Conservation (phyloP, 2,888 invertebrate genomes). For the Mystacides longicornis region DNA sequence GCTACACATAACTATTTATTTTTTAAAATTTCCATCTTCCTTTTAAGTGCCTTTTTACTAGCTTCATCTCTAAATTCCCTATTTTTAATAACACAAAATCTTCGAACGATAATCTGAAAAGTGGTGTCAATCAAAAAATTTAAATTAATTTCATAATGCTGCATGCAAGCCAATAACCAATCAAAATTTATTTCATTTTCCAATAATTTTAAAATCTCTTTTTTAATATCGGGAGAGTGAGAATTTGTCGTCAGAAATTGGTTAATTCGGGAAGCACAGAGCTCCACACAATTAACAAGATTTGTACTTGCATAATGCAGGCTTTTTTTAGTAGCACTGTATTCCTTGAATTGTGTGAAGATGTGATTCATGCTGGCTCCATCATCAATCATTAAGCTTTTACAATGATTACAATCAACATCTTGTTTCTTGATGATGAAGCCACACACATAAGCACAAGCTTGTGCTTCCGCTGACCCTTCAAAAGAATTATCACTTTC, state of each 20-base stretch:
- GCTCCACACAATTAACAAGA: not conserved
- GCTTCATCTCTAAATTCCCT: not conserved
- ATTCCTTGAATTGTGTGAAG: not conserved
- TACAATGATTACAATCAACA: not conserved
- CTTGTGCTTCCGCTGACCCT: not conserved
- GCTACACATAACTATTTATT: not conserved
- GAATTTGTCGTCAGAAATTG: not conserved
- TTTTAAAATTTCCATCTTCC: not conserved
- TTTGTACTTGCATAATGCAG: not conserved
- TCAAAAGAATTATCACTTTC: not conserved
- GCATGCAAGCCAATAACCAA: not conserved
- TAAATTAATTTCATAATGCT: not conserved
- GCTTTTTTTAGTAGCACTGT: not conserved
- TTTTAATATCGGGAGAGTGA: too few relatives aligned
- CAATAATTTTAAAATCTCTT: not conserved
- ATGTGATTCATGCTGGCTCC: not conserved
- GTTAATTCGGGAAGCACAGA: not conserved
- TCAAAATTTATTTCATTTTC: not conserved
- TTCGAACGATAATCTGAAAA: not conserved
- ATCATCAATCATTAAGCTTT: not conserved
- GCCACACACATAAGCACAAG: slow-evolving; percentile 2
- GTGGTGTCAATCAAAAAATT: not conserved
- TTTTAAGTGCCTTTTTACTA: not conserved
- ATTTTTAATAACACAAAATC: not conserved
- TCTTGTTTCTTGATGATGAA: not conserved